Evolutionary conservation across 2,113 vertebrate genomes (phyloP), one percentile per base, ranked within the genome.

Genomic region (Bucco capensis): DNA sequence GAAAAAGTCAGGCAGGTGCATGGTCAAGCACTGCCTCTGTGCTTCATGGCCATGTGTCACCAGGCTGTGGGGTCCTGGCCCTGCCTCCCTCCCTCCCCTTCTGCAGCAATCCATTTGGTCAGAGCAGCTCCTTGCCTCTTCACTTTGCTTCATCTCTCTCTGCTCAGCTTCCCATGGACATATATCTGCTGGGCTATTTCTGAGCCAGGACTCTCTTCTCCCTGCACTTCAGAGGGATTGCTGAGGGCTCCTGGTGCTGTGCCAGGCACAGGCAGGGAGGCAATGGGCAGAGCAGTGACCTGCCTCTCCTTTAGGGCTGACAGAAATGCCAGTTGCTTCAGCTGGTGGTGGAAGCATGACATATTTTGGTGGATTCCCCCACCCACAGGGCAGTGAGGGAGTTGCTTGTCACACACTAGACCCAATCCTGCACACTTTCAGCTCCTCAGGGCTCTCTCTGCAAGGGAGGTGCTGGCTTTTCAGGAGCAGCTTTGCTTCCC

Each of bases 1-100:
- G 96, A 96, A 92, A 96, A 95, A 97, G 96, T 96, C 96, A 95
- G 85, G 90, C 96, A 97, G 96, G 90, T 96, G 96, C 82, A 14
- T 1, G 33, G 49, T 30, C 14, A 9, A 18, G 67, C 62, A 10
- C 72, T 3, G 66, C 31, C 71, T 19, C 76, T 19, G 2, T 3
- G 0, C 16, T 35, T 49, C 78, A 31, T 6, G 38, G 0, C 31
- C 38, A 1, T 8, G 64, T 70, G 30, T 35, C 71, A 8, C 76
- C 44, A 8, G 5, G 18, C 53, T n/a, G 50, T 30, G 3, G 44
- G 5, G 23, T 12, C 46, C 64, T 5, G 2, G 46, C 24, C 51
- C 27, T 17, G 16, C 50, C 50, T 27, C 25, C 50, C 27, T 9
- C 60, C 14, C 4, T 57, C 31, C 27, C 12, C 50, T 25, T 1